phyloP scores from a whole-genome alignment of 2,113 vertebrate genomes.

The Embiotoca jacksoni region DNA sequence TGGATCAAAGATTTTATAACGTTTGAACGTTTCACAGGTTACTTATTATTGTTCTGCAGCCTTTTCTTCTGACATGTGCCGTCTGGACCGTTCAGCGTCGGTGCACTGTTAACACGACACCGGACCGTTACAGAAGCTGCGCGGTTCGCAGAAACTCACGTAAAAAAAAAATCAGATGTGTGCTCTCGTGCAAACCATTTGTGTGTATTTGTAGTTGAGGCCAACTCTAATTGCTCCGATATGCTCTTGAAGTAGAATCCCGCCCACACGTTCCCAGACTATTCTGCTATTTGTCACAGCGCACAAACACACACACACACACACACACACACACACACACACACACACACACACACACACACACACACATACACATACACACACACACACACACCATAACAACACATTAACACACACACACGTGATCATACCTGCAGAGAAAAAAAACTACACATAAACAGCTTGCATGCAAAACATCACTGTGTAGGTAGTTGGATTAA shows the following conservation, averaged over 20 bases:
- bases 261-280: constrained; percentile 78
- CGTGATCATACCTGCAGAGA: constrained; percentile 9
- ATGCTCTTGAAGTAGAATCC: constrained; percentile 83
- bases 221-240: constrained; percentile 78
- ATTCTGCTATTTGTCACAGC: constrained; percentile 73
- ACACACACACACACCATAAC: neutral
- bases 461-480: constrained; percentile 41
- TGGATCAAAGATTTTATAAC: too few species aligned
- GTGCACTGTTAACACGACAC: neutral
- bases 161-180: constrained; percentile 31
- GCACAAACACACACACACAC: constrained; percentile 42
- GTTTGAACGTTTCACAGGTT: too few species aligned
- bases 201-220: constrained; percentile 52
- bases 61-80: too few species aligned
- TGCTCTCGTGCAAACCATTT: constrained; percentile 26
- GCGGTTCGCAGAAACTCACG: neutral
- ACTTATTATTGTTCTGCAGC: too few species aligned
- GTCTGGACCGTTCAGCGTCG: neutral
- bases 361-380: constrained; percentile 11
- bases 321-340: constrained; percentile 3
- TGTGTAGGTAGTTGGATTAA: constrained; percentile 14
- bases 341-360: constrained; percentile 23
- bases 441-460: constrained; percentile 11
- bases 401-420: constrained; percentile 1
- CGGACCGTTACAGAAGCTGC: constrained; percentile 11